A percentile compares a stretch with the other conserved stretches of the same genome.
These are phyloP conservation scores for Hirtodrosophila trivittata DNA, from an alignment of 2,888 invertebrate species.

Conservation along the genomic window DNA sequence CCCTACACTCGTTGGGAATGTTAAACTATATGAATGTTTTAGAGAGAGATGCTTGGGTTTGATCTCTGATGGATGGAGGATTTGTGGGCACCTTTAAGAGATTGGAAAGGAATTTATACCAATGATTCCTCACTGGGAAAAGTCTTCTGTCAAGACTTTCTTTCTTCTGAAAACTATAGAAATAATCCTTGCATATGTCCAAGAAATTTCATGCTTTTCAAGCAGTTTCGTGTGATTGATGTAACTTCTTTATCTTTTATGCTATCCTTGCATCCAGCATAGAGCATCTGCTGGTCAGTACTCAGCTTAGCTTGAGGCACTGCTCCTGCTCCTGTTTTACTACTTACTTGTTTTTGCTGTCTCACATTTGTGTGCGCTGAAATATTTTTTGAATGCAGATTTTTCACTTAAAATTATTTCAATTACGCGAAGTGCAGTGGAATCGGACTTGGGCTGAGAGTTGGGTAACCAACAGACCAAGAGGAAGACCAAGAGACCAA, in stretches of 20 bases:
- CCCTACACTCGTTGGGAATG: too few relatives aligned
- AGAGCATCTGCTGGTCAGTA: conserved; percentile 34
- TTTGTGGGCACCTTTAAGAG: too few relatives aligned
- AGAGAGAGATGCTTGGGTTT: too few relatives aligned
- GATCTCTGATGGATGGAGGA: too few relatives aligned
- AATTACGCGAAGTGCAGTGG: conserved; percentile 71
- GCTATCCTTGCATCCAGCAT: background rate
- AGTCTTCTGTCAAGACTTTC: too few relatives aligned
- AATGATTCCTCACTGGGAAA: too few relatives aligned
- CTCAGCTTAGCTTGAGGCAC: background rate
- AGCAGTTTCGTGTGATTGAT: too few relatives aligned
- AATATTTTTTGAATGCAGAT: conserved; percentile 77
- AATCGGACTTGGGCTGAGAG: conserved; percentile 8
- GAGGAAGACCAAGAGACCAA: conserved; percentile 21
- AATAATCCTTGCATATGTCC: too few relatives aligned
- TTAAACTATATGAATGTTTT: too few relatives aligned
- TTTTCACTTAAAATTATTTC: conserved; percentile 79
- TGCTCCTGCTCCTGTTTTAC: conserved; percentile 15
- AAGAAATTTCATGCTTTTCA: too few relatives aligned
- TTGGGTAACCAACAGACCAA: conserved; percentile 8
- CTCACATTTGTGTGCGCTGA: conserved; percentile 62
- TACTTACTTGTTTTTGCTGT: conserved; percentile 28
- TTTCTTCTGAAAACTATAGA: too few relatives aligned
- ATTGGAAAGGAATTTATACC: too few relatives aligned
- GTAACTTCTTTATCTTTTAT: background rate